Percentiles rank a stretch among this genome's conserved stretches.
Evolutionary conservation across 1,140 invertebrate genomes (phyloP).

Genomic region (Bombus pyrosoma): DNA sequence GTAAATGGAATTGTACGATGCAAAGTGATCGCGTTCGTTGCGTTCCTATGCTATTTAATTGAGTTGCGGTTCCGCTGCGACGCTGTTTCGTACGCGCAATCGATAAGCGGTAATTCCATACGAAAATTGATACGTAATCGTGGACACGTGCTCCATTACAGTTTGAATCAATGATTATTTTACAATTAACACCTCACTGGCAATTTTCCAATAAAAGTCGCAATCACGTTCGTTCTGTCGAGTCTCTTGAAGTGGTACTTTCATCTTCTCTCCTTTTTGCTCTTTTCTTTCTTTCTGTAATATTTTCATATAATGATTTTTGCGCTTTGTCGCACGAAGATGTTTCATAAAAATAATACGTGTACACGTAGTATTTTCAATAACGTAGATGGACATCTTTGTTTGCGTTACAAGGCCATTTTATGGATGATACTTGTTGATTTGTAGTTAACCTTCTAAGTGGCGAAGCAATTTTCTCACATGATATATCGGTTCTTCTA

Average conservation of each 20-base stretch:
- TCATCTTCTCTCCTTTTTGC: not conserved
- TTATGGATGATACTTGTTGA: not conserved
- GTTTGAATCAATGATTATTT: not conserved
- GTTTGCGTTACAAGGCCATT: not conserved
- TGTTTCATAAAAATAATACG: not conserved
- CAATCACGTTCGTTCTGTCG: not conserved
- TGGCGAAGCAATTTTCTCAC: not conserved
- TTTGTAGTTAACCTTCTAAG: not conserved
- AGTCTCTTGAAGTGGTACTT: not conserved
- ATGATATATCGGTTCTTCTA: not conserved
- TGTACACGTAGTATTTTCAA: not conserved
- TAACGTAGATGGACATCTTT: not conserved
- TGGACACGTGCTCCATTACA: not conserved
- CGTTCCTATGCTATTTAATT: not conserved
- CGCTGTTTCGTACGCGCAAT: not conserved
- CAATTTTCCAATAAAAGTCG: not conserved
- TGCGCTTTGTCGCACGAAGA: not conserved
- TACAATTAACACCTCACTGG: not conserved
- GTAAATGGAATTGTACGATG: not conserved
- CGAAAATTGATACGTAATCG: not conserved
- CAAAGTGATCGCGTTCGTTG: not conserved
- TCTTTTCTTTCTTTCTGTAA: not conserved
- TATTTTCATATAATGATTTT: not conserved
- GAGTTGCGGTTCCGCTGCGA: not conserved
- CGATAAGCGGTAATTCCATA: constrained; percentile 1